Evolutionary conservation across 1,140 invertebrate species (phyloP), one percentile per base, ranked within the genome.

Genomic region (Drosophila setifemur): DNA sequence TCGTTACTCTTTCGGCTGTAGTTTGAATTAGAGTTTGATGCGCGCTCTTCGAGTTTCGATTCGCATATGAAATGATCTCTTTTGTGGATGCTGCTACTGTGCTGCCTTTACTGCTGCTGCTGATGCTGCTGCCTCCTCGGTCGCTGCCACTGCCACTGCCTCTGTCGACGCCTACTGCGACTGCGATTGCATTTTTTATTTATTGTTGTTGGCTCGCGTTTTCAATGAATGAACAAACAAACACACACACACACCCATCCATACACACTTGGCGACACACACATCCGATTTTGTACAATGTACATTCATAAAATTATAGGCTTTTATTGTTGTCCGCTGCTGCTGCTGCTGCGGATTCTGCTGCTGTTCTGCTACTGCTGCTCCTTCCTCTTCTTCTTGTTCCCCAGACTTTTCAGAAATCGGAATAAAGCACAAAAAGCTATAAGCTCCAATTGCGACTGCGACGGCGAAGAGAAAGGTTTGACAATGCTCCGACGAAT

Each of bases 41-140:
- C 82, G 82, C 81, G 82, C 82, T 86, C 81, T 73, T 73, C 72
- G 76, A 76, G 76, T 40, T 87, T 86, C 82, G 82, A 73, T 86
- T 86, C 82, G 82, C 81, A 76, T 75, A 79, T 70, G 72, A 86
- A 86, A 70, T 87, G 81, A 85, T 83, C 78, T 73, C 43, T 71
- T 35, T 68, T 67, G 49, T 49, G 52, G 43, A 71, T 45, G 73
- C 55, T 33, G 37, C 42, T 63, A 47, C 37, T 43, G 58, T 40
- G 47, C 57, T 64, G 54, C 54, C 60, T 31, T 42, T 55, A 31
- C 25, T 28, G 8, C 53, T 64, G 42, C 43, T 48, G 58, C 52
- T 33, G 50, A 23, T 54, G 45, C 4, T 43, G 40, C 39, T 48
- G 70, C 45, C n/a, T n/a, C n/a, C n/a, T 3, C 31, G 4, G 12